phyloP scores from a whole-genome alignment of 2,888 invertebrate species.

The Resseliella maxima region DNA sequence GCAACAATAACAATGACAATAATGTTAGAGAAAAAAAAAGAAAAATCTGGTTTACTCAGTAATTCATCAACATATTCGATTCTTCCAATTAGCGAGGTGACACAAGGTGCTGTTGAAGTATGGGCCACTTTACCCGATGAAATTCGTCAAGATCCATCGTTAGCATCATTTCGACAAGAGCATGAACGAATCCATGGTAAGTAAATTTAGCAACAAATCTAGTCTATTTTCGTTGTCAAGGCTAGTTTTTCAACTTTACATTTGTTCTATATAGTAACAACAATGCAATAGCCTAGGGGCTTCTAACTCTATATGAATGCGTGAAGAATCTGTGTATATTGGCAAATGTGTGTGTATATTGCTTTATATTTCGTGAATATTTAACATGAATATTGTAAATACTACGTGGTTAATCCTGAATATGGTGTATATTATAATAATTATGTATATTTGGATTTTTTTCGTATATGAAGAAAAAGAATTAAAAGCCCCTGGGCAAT shows the following conservation, averaged over 20 bases:
- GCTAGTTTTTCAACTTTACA: not conserved
- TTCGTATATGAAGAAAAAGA: no score
- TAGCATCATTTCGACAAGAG: slow-evolving; percentile 72
- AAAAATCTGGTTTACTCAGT: slow-evolving; percentile 9
- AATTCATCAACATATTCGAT: slow-evolving; percentile 58
- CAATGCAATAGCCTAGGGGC: no score
- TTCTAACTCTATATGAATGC: no score
- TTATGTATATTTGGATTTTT: no score
- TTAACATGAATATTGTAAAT: no score
- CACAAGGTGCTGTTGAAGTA: slow-evolving; percentile 73
- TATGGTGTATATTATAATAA: no score
- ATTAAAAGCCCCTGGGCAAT: no score
- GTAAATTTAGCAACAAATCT: slow-evolving; percentile 58
- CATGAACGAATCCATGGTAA: slow-evolving; percentile 67
- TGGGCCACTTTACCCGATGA: slow-evolving; percentile 77
- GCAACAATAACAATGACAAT: slow-evolving; percentile 5
- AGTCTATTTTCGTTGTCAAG: not conserved
- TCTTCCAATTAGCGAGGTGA: slow-evolving; percentile 70
- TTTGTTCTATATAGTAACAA: not conserved
- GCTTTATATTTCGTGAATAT: no score
- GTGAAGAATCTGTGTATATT: no score
- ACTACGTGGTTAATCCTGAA: no score
- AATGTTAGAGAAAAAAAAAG: slow-evolving; percentile 37
- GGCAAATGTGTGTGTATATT: no score
- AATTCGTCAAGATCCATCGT: slow-evolving; percentile 75